A percentile compares a stretch with the other conserved stretches of the same genome.
Evolutionary conservation across 2,113 vertebrate genomes (phyloP).

Genomic region (Sander vitreus): DNA sequence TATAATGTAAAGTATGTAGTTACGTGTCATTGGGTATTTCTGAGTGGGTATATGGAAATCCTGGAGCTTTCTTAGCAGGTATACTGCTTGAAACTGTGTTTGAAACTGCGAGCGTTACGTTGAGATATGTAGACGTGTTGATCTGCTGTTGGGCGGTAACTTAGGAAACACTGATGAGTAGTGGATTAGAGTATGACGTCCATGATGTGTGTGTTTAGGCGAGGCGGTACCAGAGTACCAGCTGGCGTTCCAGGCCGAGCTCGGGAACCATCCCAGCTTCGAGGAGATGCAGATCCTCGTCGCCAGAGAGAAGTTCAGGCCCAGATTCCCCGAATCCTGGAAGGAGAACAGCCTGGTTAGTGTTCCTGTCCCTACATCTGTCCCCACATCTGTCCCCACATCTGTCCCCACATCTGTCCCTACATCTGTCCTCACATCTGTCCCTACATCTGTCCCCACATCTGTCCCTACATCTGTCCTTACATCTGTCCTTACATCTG

Average conservation of each 20-base stretch:
- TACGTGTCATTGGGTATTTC: too few species aligned
- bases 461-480: background rate
- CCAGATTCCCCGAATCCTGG: constrained; percentile 95
- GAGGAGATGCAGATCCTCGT: constrained; percentile 98
- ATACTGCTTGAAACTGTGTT: too few species aligned
- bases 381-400: background rate
- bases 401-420: background rate
- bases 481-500: too few species aligned
- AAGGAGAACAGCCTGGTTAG: constrained; percentile 92
- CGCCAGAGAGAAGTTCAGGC: constrained; percentile 92
- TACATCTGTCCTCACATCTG: background rate
- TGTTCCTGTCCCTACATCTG: background rate
- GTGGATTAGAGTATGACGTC: background rate
- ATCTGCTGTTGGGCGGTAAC: too few species aligned
- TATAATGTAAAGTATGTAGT: too few species aligned
- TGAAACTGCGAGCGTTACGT: too few species aligned
- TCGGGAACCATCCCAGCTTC: constrained; percentile 92
- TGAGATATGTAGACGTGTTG: too few species aligned
- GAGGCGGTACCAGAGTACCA: constrained; percentile 70
- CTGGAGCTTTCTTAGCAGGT: too few species aligned
- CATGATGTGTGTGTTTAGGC: constrained; percentile 47
- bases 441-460: background rate
- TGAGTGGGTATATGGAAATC: too few species aligned
- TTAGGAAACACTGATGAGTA: too few species aligned
- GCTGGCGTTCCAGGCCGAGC: constrained; percentile 75